Evolutionary conservation across 2,113 vertebrate genomes (phyloP).

Genomic region (Seriola aureovittata): DNA sequence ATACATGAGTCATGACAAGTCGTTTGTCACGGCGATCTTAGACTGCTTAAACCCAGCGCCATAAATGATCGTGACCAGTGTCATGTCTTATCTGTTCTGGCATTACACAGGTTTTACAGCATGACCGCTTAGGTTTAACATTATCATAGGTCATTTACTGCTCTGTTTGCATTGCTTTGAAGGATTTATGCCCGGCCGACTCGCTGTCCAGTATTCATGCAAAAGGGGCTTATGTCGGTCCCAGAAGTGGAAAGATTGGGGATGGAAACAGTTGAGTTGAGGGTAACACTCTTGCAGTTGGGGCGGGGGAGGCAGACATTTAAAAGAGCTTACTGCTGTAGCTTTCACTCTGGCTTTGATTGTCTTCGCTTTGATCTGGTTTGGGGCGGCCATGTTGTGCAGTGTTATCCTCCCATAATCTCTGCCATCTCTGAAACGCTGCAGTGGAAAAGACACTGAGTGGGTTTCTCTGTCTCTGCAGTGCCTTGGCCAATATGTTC

Average conservation of each 20-base stretch:
- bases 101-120: slow-evolving; percentile 59
- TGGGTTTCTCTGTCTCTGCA: slow-evolving; percentile 47
- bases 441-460: slow-evolving; percentile 68
- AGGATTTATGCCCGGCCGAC: slow-evolving; percentile 73
- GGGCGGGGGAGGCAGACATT: slow-evolving; percentile 68
- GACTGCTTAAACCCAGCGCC: slow-evolving; percentile 37
- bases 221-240: slow-evolving; percentile 59
- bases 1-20: slow-evolving; percentile 65
- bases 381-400: slow-evolving; percentile 80
- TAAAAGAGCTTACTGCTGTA: slow-evolving; percentile 82
- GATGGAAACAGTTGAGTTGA: slow-evolving; percentile 72
- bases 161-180: slow-evolving; percentile 77
- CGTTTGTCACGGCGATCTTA: slow-evolving; percentile 55
- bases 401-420: slow-evolving; percentile 79
- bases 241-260: slow-evolving; percentile 64
- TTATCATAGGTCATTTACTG: slow-evolving; percentile 72
- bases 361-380: slow-evolving; percentile 84
- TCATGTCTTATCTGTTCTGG: slow-evolving; percentile 72
- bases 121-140: slow-evolving; percentile 61
- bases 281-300: slow-evolving; percentile 57
- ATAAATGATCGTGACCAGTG: slow-evolving; percentile 75
- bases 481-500: slow-evolving; percentile 36
- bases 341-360: slow-evolving; percentile 83
- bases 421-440: slow-evolving; percentile 71
- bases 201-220: slow-evolving; percentile 61